These are phyloP conservation scores for rabbit (Oryctolagus cuniculus) DNA, from an alignment of 2,113 vertebrate genomes.

Conservation along the genomic window mOryCun1.1 NC_091435.1:87238001-87238500, in stretches of 20 bases:
- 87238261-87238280: neutral
- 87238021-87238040: neutral
- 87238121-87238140: too few species aligned
- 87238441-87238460: neutral
- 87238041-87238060: neutral
- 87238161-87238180: too few species aligned
- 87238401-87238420: neutral
- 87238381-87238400: neutral
- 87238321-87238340: neutral
- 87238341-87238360: neutral
- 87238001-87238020: neutral
- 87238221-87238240: neutral
- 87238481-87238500: constrained; percentile 19
- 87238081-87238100: neutral
- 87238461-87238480: neutral
- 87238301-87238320: neutral
- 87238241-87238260: neutral
- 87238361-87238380: neutral
- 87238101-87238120: too few species aligned
- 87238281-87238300: neutral
- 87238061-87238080: constrained; percentile 28
- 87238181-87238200: too few species aligned
- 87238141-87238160: too few species aligned
- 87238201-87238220: too few species aligned
- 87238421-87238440: neutral